A percentile compares a stretch with the other conserved stretches of the same genome.
Evolutionary conservation across 2,888 invertebrate species (phyloP).

Genomic region (Cyclophora punctaria): DNA sequence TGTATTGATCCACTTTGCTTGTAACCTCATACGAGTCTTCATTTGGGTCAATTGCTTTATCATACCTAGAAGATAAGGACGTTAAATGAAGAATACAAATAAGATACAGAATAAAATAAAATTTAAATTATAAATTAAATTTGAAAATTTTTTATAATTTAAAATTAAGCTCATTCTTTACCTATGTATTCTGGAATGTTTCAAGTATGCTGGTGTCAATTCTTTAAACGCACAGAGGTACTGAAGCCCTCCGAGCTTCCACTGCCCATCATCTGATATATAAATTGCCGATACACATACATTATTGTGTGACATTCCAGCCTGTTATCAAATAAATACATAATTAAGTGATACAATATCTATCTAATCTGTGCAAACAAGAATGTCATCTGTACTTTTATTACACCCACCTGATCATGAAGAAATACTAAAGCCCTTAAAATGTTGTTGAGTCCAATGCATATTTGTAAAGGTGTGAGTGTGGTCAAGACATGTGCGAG

Average conservation of each 20-base stretch:
- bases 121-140: too few relatives aligned
- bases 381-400: too few relatives aligned
- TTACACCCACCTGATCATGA: constrained; percentile 79
- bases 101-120: too few relatives aligned
- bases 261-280: constrained; percentile 87
- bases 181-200: constrained; percentile 78
- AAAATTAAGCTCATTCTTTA: too few relatives aligned
- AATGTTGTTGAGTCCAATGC: constrained; percentile 87
- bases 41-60: constrained; percentile 81
- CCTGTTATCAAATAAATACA: constrained; percentile 55
- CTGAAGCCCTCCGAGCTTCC: constrained; percentile 92
- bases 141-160: too few relatives aligned
- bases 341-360: too few relatives aligned
- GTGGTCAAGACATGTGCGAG: constrained; percentile 78
- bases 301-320: constrained; percentile 87
- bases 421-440: constrained; percentile 88
- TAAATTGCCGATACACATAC: constrained; percentile 86
- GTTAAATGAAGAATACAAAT: too few relatives aligned
- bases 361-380: background rate
- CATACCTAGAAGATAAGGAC: constrained; percentile 69
- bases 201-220: constrained; percentile 78
- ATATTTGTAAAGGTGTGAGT: constrained; percentile 86
- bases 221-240: constrained; percentile 82
- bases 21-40: constrained; percentile 76
- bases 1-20: constrained; percentile 83